phyloP scores from a whole-genome alignment of 2,888 invertebrate genomes.

The Vesta saturnalis region DNA sequence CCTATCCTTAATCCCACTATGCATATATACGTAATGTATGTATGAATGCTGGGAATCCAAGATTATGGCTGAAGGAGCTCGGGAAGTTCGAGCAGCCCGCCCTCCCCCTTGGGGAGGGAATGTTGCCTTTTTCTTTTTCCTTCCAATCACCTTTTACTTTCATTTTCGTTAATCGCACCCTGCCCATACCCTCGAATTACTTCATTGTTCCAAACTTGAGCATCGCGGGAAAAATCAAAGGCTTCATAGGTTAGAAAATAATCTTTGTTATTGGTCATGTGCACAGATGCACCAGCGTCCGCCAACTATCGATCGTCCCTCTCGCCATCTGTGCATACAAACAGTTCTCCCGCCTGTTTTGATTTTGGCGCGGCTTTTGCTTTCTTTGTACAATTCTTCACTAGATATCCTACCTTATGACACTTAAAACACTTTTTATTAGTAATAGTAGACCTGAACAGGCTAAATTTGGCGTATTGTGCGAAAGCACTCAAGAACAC shows the following conservation, averaged over 20 bases:
- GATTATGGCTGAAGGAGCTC: too few relatives aligned
- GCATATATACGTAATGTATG: too few relatives aligned
- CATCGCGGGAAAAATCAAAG: conserved; percentile 10
- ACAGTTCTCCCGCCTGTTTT: conserved; percentile 1
- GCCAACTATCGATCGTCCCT: conserved; percentile 18
- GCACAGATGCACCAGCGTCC: conserved; percentile 19
- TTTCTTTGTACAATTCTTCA: conserved; percentile 1
- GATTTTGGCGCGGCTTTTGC: not conserved
- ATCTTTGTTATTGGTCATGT: conserved; percentile 13
- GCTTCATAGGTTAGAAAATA: conserved; percentile 18
- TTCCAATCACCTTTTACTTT: not conserved
- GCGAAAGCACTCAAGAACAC: too few relatives aligned
- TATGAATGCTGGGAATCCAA: too few relatives aligned
- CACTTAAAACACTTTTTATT: not conserved
- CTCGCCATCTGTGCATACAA: not conserved
- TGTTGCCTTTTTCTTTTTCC: too few relatives aligned
- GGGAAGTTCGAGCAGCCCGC: too few relatives aligned
- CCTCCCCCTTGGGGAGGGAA: too few relatives aligned
- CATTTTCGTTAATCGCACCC: not conserved
- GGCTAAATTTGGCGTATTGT: too few relatives aligned
- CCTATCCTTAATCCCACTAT: too few relatives aligned
- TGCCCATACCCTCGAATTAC: conserved; percentile 20
- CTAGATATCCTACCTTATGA: too few relatives aligned
- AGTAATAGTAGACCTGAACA: too few relatives aligned
- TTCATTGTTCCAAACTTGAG: conserved; percentile 15